Base-by-base conservation (phyloP, 2,797 vertebrate species). In the Eulemur coronatus region DNA sequence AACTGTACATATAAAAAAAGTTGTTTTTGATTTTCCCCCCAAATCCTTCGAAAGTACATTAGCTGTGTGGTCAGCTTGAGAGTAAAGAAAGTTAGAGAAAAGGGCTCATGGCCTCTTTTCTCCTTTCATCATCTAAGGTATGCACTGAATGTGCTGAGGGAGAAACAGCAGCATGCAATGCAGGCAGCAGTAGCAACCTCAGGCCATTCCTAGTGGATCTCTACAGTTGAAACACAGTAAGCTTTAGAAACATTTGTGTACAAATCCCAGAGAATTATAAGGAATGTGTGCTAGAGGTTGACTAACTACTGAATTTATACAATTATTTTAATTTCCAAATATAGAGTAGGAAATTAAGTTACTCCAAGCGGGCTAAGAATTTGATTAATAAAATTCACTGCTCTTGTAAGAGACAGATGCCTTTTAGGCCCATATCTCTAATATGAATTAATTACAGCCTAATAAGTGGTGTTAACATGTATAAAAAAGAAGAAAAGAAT, bases 401-500 rank as follows among this genome's bases (percentile, higher is more conserved):
- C 7, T 7, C 13, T 86, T 52, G 1, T 87, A 87, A 95, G 55
- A 97, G 28, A 87, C 13, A 73, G 14, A 63, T 61, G 35, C 70
- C 35, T 17, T 94, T 67, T 30, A 79, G 30, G 41, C 43, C 18
- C 35, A 69, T 84, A 95, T 80, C 43, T 43, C 48, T 46, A 76
- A 63, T 5, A 15, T 75, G 50, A 97, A 79, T 88, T 85, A 84
- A 96, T 20, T 70, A 59, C 2, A 81, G 52, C 15, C 26, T 95
- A 91, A 65, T 63, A 93, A 81, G 7, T 84, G 46, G 26, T 73
- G 10, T 84, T 65, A 79, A n/a, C 24, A 12, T 61, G 61, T 22
- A 22, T 86, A 35, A 41, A 82, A 93, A 52, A 52, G 17, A 57
- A 80, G 1, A 3, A 35, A 78, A 96, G 75, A 48, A 63, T 48